A percentile compares a stretch with the other conserved stretches of the same genome.
phyloP scores from a whole-genome alignment of 1,140 invertebrate genomes.

The Phymastichus coffea region DNA sequence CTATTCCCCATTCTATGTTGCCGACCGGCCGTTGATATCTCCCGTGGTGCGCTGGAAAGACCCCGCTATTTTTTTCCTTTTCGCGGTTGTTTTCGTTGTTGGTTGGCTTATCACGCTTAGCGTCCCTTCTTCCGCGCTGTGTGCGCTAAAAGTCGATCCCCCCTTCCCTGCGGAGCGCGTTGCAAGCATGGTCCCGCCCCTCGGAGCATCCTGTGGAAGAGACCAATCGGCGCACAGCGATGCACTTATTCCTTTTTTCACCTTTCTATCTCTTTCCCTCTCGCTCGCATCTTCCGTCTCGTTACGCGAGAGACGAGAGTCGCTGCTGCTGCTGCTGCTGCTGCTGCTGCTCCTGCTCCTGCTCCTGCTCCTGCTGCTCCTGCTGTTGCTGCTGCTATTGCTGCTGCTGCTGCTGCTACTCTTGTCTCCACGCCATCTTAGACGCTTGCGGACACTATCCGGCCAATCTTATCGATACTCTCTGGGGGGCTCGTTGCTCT shows the following conservation, averaged over 20 bases:
- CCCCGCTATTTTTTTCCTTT: no score
- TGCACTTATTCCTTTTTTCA: conserved; percentile 28
- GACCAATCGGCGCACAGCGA: conserved; percentile 40
- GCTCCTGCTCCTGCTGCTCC: no score
- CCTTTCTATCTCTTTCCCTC: conserved; percentile 26
- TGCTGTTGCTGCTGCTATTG: no score
- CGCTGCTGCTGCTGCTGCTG: no score
- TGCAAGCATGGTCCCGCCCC: conserved; percentile 43
- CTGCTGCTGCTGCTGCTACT: no score
- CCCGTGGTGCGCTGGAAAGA: conserved; percentile 9
- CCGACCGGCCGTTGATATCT: conserved; percentile 18
- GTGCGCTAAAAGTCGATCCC: conserved; percentile 42
- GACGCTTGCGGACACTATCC: conserved; percentile 40
- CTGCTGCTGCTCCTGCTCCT: no score
- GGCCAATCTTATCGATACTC: conserved; percentile 35
- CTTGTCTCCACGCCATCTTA: conserved; percentile 52
- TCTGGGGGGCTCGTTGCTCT: background rate
- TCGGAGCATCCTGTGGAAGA: conserved; percentile 11
- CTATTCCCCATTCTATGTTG: no score
- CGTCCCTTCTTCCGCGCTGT: no score
- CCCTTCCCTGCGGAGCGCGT: background rate
- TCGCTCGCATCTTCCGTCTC: no score
- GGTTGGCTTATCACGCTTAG: no score
- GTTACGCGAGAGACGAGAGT: no score
- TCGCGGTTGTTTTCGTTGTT: no score